These are phyloP conservation scores for Archocentrus centrarchus DNA, from an alignment of 2,113 vertebrate species.

Conservation along the genomic window DNA sequence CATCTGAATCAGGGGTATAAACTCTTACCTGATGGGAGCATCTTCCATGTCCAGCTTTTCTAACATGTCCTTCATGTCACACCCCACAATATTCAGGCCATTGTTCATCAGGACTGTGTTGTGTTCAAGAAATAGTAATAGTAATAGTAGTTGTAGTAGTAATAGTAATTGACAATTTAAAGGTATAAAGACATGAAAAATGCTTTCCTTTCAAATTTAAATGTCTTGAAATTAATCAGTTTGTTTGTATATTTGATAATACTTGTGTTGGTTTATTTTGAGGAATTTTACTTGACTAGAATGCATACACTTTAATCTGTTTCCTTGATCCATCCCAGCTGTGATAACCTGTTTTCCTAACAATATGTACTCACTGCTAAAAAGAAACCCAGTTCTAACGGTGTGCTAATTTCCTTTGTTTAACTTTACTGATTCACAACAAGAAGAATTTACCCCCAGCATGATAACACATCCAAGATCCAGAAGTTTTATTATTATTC, in stretches of 20 bases:
- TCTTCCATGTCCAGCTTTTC: slow-evolving; percentile 41
- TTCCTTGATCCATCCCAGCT: background rate
- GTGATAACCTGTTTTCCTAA: background rate
- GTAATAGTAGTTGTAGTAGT: no score
- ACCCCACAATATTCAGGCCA: slow-evolving; percentile 73
- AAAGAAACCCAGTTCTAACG: background rate
- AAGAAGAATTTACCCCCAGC: background rate
- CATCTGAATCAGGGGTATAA: background rate
- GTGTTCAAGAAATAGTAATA: background rate
- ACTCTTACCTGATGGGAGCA: slow-evolving; percentile 56
- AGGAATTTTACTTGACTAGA: background rate
- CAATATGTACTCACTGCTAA: background rate
- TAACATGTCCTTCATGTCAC: slow-evolving; percentile 72
- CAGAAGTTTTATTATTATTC: no score
- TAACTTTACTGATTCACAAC: background rate
- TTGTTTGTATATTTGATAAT: no score
- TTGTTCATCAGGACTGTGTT: slow-evolving; percentile 65
- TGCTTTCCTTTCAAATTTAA: no score
- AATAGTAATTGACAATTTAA: no score
- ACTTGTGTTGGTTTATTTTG: background rate
- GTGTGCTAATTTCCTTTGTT: background rate
- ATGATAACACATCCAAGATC: accelerated
- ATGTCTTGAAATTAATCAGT: no score
- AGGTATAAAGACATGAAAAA: background rate
- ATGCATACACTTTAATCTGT: background rate